Evolutionary conservation across 2,797 vertebrate species (phyloP), one percentile per base, ranked within the genome.

Genomic region (Diplodus sargus): DNA sequence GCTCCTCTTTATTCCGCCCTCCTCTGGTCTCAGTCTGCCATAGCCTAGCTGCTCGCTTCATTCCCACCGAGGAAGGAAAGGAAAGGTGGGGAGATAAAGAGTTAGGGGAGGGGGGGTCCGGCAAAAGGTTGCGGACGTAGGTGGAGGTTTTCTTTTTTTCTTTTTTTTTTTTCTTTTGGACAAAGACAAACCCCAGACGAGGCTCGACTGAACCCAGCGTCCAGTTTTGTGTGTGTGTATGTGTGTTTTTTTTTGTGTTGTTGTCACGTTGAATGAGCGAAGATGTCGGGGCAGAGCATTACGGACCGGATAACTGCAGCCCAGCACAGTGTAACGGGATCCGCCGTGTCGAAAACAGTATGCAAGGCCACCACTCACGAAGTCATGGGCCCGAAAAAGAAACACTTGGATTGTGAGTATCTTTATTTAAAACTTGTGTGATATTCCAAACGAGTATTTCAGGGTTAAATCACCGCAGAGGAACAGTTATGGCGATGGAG

Each of bases 241-340:
- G 39, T 10, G 11, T 22, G 34, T 22, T 22, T 22, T 52, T 34
- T 47, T 4, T 16, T 4, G 16, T 18, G 60, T 90, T 89, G 85
- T 61, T 79, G 81, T 90, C 83, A 83, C 78, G 23, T 14, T 70
- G 82, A 76, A 75, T 73, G 84, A 87, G 86, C 62, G 89, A 96
- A 94, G 92, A 98, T 98, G 97, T 98, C 97, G 93, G 97, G 97
- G 61, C 97, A 98, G 95, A 97, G 97, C 84, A 97, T 98, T 92
- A 98, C 97, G 51, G 97, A 98, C 95, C 90, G 97, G 93, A 97
- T 98, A 92, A 95, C 97, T 53, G 97, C 97, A 91, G 97, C 97
- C 85, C 97, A 98, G 94, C 97, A 98, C 95, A 98, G 97, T 72
- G 96, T 98, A 87, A 99, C 97, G 90, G 97, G 98, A 77, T 98